Evolutionary conservation across 2,888 invertebrate genomes (phyloP), one percentile per base, ranked within the genome.

Genomic region (Arenicola marina): DNA sequence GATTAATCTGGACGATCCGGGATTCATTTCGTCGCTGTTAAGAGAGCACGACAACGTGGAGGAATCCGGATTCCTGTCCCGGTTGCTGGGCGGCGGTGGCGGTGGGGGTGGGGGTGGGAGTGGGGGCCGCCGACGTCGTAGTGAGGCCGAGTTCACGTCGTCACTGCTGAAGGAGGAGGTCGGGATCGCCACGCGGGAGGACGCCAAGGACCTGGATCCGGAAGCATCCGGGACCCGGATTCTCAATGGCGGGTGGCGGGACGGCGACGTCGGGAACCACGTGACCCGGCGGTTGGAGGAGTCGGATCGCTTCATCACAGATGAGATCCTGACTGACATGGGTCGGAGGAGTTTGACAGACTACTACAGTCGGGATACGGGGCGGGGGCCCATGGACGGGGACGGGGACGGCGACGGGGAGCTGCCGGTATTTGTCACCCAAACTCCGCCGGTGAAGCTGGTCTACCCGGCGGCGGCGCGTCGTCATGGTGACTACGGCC

Each of bases 271-370:
- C 18, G 24, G 18, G 48, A 28, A 15, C 15, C 29, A 21, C 29
- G 33, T 45, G 34, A 31, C 24, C 32, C 51, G 26, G 62, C 34
- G 18, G 18, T 29, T 4, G 53, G 32, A 59, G 7, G 43, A 60
- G 29, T 38, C 18, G 46, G 61, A 61, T 24, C 34, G 29, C 24
- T 28, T 61, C 43, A 29, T 56, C 32, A 38, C 45, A 26, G 48
- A 63, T 18, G 63, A 61, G 28, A 61, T 63, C 24, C 48, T 60
- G 43, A 63, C 60, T 43, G 63, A 63, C 51, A 32, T 56, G 28
- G 61, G 61, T 24, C 33, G 51, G 3, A 7, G 57, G n/a, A 56
- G 51, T 18, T 26, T 24, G 4, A 28, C 51, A 24, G 38, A 46
- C 24, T 62, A 57, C 43, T 24, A 48, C 24, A 57, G 32, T 32